Percentiles rank a stretch among this genome's conserved stretches.
Conservation (phyloP, 2,888 invertebrate species). For the Pachliopta kotzebuea region DNA sequence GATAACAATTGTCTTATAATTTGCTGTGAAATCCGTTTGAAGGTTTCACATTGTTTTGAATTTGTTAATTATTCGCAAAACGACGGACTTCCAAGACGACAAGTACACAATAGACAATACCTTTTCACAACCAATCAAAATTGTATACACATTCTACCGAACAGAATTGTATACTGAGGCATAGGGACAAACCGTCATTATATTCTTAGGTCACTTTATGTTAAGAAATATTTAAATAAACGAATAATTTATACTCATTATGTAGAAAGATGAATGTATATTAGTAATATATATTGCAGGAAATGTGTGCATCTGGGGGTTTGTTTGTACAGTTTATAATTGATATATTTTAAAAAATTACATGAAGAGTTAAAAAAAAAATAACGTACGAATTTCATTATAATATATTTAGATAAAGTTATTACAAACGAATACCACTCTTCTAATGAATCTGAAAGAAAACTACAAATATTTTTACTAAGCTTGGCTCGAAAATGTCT, state of each 20-base stretch:
- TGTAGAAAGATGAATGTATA: too few relatives aligned
- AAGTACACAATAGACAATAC: constrained; percentile 24
- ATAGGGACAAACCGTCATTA: not conserved
- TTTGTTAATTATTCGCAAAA: constrained; percentile 41
- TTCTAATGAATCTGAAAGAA: too few relatives aligned
- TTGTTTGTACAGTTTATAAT: too few relatives aligned
- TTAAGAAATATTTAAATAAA: not conserved
- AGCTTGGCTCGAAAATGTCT: too few relatives aligned
- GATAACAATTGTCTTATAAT: constrained; percentile 46
- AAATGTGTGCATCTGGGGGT: not conserved
- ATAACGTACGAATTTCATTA: too few relatives aligned
- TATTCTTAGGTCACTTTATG: not conserved
- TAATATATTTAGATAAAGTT: too few relatives aligned
- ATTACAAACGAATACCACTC: too few relatives aligned
- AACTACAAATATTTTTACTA: too few relatives aligned
- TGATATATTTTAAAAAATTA: too few relatives aligned
- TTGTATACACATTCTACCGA: not conserved
- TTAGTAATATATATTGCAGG: not conserved
- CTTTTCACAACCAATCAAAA: constrained; percentile 16
- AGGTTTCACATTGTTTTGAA: constrained; percentile 49
- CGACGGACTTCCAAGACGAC: constrained; percentile 37
- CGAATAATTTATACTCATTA: not conserved
- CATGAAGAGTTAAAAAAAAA: too few relatives aligned
- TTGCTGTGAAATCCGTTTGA: constrained; percentile 47
- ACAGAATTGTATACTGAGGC: not conserved